These are phyloP conservation scores for Hydropsyche tenuis DNA, from an alignment of 1,140 invertebrate species.

Conservation along the genomic window DNA sequence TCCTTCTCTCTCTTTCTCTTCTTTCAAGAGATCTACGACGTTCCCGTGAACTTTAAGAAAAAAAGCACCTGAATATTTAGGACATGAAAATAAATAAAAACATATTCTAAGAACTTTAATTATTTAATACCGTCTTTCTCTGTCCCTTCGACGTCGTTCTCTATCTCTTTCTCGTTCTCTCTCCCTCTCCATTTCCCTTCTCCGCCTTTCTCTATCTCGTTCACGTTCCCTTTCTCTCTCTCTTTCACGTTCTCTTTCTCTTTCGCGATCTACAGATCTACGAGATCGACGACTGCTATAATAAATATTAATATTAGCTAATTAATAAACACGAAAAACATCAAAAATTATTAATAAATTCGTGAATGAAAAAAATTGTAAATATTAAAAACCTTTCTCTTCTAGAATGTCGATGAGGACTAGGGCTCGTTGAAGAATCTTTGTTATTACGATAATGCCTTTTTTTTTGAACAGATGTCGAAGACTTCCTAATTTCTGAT, in stretches of 20 bases:
- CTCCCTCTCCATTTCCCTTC: conserved; percentile 55
- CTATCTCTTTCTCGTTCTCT: conserved; percentile 61
- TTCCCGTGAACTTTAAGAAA: conserved; percentile 57
- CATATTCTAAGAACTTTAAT: conserved; percentile 28
- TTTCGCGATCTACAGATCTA: conserved; percentile 40
- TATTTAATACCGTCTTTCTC: conserved; percentile 54
- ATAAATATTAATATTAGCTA: background rate
- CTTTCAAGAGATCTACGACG: conserved; percentile 65
- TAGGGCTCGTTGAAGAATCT: conserved; percentile 73
- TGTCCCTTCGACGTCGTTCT: conserved; percentile 54
- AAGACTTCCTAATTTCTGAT: conserved; percentile 47
- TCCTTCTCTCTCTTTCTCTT: conserved; percentile 61
- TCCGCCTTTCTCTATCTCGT: conserved; percentile 56
- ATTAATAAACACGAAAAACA: conserved; percentile 3
- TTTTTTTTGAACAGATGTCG: conserved; percentile 56
- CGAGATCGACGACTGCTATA: conserved; percentile 41
- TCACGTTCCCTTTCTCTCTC: conserved; percentile 61
- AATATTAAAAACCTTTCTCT: conserved; percentile 56
- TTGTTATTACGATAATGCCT: conserved; percentile 87
- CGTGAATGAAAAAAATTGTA: background rate
- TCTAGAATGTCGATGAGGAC: conserved; percentile 59
- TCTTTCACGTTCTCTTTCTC: conserved; percentile 55
- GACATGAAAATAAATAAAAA: background rate
- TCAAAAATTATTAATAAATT: conserved; percentile 30
- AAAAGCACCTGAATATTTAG: background rate